Evolutionary conservation across 2,797 vertebrate species (phyloP).

Genomic region (Dallia pectoralis): DNA sequence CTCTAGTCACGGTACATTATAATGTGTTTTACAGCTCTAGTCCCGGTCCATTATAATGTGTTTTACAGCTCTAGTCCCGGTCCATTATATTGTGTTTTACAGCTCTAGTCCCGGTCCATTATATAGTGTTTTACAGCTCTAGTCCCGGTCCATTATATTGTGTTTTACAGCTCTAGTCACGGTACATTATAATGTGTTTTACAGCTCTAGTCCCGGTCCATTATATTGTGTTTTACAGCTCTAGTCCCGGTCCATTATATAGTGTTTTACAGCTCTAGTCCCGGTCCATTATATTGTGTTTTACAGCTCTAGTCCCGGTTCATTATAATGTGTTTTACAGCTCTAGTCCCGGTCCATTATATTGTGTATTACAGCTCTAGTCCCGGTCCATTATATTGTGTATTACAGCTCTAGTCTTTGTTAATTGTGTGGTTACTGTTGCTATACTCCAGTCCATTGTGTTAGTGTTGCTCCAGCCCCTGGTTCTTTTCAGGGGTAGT

Average conservation of each 20-base stretch:
- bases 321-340: not conserved
- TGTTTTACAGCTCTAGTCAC: not conserved
- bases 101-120: not conserved
- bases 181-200: not conserved
- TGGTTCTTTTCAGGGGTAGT: conserved; percentile 49
- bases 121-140: not conserved
- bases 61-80: not conserved
- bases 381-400: not conserved
- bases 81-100: not conserved
- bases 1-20: conserved; percentile 35
- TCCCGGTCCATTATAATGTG: conserved; percentile 28
- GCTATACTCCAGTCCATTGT: too few species aligned
- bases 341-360: not conserved
- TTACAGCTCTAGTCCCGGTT: not conserved
- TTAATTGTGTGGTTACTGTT: not conserved
- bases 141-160: not conserved
- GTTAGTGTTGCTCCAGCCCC: conserved; percentile 7
- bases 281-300: not conserved
- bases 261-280: not conserved
- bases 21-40: conserved; percentile 29
- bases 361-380: not conserved
- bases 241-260: not conserved
- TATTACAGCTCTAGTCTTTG: not conserved
- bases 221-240: not conserved
- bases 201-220: not conserved